Base-by-base conservation (phyloP, 2,113 vertebrate species). In the Psilopsiagon aymara region DNA sequence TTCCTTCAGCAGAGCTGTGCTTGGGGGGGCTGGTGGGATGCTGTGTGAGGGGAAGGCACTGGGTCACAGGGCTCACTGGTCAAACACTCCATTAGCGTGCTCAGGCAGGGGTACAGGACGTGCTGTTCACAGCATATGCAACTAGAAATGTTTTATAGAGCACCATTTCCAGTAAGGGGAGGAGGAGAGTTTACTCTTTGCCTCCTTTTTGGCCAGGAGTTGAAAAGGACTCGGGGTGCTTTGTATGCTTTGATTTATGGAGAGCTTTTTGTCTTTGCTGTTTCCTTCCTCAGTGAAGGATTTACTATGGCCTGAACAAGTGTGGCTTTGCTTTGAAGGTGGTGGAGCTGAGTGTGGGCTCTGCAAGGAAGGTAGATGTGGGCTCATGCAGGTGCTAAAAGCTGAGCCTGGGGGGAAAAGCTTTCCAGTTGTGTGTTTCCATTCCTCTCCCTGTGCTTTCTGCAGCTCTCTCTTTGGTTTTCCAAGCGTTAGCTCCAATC, bases 111-210 rank as follows among this genome's bases (percentile, higher is more conserved):
- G 37, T 66, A 46, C 74, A 68, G 95, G 81, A 73, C 8, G 9
- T 55, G 41, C 52, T 83, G 67, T 94, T 95, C 76, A 3, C 46
- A 55, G 17, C 64, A 19, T 67, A 35, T 62, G 33, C 80, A 75
- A 29, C 11, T 75, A 33, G 81, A 80, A 97, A 90, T 9, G 13
- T 89, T 94, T 91, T 77, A 39, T 27, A 70, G 63, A 67, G 47
- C 39, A 94, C 20, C 88, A 23, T 92, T 96, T 97, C 96, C 94
- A 96, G 95, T 87, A 96, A 96, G 74, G 41, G 35, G 6, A 93
- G 87, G 46, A 76, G 83, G 46, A 71, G 44, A 74, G 41, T 93
- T 96, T 91, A 63, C 78, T 88, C 95, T 75, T 70, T 49, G 43
- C 81, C 7, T 63, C 79, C 82, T 88, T 59, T 35, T 35, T 93